phyloP scores from a whole-genome alignment of 2,113 vertebrate species.

The Pomatorhinus ruficollis region DNA sequence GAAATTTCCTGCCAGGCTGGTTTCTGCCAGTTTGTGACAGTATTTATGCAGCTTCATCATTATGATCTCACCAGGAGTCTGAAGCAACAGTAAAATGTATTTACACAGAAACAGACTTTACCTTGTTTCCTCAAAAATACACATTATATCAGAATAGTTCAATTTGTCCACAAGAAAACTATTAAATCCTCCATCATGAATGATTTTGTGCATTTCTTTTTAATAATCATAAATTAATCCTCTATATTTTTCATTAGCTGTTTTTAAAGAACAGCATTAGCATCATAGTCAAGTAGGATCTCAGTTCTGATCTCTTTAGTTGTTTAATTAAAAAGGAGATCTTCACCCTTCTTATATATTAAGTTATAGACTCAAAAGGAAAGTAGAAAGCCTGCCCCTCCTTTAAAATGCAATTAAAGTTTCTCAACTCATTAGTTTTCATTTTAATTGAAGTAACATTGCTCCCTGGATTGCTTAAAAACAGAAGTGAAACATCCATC shows the following conservation, averaged over 20 bases:
- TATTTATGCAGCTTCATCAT: constrained; percentile 69
- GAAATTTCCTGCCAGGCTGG: constrained; percentile 64
- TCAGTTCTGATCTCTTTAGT: constrained; percentile 12
- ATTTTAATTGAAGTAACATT: background rate
- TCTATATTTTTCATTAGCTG: background rate
- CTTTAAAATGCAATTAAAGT: background rate
- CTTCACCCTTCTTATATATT: background rate
- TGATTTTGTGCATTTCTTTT: background rate
- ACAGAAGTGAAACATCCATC: background rate
- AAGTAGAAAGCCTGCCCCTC: background rate
- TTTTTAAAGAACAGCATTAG: background rate
- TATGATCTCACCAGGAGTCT: constrained; percentile 65
- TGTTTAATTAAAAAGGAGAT: constrained; percentile 55
- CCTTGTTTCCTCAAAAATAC: constrained; percentile 45
- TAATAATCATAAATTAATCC: background rate
- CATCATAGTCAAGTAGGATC: background rate
- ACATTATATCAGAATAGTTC: constrained; percentile 29
- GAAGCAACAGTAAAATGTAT: constrained; percentile 62
- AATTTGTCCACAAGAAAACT: background rate
- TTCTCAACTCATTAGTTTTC: background rate
- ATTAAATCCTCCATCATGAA: background rate
- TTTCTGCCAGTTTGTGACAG: constrained; percentile 68
- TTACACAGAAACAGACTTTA: constrained; percentile 57
- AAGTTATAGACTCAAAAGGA: background rate
- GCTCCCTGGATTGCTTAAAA: background rate